Evolutionary conservation across 2,797 vertebrate genomes (phyloP).

Genomic region (Morus bassanus): DNA sequence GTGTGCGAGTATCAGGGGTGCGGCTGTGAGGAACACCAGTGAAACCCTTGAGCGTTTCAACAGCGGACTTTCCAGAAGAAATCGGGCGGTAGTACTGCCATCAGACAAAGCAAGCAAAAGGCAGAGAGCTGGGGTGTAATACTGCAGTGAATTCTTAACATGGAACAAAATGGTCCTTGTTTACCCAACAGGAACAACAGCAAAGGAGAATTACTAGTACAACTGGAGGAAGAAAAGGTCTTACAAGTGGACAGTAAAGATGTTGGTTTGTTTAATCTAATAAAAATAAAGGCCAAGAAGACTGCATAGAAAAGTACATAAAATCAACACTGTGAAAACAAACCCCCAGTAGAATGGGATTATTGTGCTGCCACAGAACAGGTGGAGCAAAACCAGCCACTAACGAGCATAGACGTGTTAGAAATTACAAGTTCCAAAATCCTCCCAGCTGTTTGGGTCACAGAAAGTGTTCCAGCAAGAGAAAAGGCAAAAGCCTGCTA

Average conservation of each 20-base stretch:
- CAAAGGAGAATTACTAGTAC: neutral
- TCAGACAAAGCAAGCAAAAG: accelerated
- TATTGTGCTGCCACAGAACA: neutral
- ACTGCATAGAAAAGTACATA: neutral
- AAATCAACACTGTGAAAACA: neutral
- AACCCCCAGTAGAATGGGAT: neutral
- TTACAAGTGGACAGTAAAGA: neutral
- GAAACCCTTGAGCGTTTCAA: accelerated
- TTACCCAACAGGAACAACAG: neutral
- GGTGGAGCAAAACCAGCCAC: neutral
- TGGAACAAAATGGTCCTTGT: neutral
- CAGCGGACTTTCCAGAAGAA: neutral
- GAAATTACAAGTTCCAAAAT: neutral
- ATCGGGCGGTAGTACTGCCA: accelerated
- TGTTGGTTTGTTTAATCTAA: neutral
- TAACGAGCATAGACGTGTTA: too few species aligned
- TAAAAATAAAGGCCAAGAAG: neutral
- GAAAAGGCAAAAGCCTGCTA: neutral
- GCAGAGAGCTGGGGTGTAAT: neutral
- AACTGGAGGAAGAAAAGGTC: neutral
- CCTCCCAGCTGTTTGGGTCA: neutral
- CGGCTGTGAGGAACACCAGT: accelerated
- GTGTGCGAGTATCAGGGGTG: accelerated
- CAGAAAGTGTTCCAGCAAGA: neutral
- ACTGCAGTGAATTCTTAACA: accelerated